Evolutionary conservation across 2,888 invertebrate genomes (phyloP).

Genomic region (Netelia melanura): DNA sequence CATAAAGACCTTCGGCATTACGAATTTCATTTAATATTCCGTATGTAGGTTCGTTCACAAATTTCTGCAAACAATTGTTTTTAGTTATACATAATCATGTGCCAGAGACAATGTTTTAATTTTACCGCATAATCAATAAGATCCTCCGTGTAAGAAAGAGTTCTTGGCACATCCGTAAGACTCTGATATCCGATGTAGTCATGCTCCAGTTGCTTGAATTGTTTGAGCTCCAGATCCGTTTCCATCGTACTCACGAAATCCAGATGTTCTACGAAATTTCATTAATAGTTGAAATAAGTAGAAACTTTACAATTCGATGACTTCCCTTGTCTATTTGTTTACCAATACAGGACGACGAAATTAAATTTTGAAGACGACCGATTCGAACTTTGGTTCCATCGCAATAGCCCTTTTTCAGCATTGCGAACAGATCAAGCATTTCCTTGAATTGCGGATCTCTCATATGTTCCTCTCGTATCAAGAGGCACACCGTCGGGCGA

Average conservation of each 20-base stretch:
- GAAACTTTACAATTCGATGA: constrained; percentile 62
- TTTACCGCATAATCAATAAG: constrained; percentile 85
- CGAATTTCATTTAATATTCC: constrained; percentile 92
- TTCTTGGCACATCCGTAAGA: constrained; percentile 96
- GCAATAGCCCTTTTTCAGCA: constrained; percentile 98
- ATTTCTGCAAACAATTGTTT: constrained; percentile 85
- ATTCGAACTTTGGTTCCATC: constrained; percentile 98
- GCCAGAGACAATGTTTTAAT: constrained; percentile 17
- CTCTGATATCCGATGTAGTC: constrained; percentile 98
- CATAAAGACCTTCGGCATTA: constrained; percentile 90
- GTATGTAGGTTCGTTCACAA: constrained; percentile 88
- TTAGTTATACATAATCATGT: neutral
- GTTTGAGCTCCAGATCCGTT: constrained; percentile 90
- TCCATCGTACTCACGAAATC: constrained; percentile 95
- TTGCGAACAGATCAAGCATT: constrained; percentile 97
- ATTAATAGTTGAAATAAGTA: constrained; percentile 1
- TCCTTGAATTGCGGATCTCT: constrained; percentile 98
- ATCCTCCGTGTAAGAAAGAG: constrained; percentile 91
- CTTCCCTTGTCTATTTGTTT: constrained; percentile 71
- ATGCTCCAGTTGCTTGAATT: constrained; percentile 95
- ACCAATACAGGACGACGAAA: constrained; percentile 99
- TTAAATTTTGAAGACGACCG: constrained; percentile 96
- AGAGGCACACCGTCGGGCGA: constrained; percentile 97
- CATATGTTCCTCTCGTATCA: constrained; percentile 98
- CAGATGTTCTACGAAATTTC: constrained; percentile 91